These are phyloP conservation scores for Drosophila borealis DNA, from an alignment of 2,888 invertebrate species.

Conservation along the genomic window DNA sequence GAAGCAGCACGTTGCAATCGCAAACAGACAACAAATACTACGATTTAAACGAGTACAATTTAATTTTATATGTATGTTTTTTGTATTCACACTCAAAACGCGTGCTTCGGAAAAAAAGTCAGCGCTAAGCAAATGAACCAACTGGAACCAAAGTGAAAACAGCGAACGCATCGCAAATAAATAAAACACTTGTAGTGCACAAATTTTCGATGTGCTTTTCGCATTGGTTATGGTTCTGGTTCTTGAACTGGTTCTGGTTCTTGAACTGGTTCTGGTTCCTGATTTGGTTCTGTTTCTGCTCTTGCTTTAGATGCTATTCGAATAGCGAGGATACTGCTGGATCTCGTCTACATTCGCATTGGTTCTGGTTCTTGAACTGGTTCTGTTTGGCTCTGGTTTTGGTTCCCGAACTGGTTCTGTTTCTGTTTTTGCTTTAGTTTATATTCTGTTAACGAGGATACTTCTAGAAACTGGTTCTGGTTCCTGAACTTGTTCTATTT, in stretches of 20 bases:
- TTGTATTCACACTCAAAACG: conserved; percentile 27
- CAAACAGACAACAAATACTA: conserved; percentile 16
- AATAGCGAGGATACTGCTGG: fast-evolving
- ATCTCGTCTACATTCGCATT: too few relatives aligned
- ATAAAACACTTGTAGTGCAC: conserved; percentile 68
- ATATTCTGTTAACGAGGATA: too few relatives aligned
- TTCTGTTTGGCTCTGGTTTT: background rate
- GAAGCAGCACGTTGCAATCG: conserved; percentile 3
- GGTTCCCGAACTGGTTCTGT: too few relatives aligned
- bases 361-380: background rate
- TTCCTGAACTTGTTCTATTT: too few relatives aligned
- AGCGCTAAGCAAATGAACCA: conserved; percentile 17
- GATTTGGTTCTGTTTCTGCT: background rate
- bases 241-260: background rate
- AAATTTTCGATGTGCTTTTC: conserved; percentile 35
- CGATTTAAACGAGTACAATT: conserved; percentile 40
- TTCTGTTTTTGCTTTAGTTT: too few relatives aligned
- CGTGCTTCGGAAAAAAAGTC: conserved; percentile 30
- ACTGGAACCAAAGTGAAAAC: conserved; percentile 55
- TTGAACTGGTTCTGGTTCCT: too few relatives aligned
- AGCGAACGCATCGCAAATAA: conserved; percentile 75
- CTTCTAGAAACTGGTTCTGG: too few relatives aligned
- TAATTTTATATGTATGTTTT: conserved; percentile 42
- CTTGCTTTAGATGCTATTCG: too few relatives aligned
- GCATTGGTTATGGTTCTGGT: background rate